phyloP scores from a whole-genome alignment of 2,888 invertebrate species.

The Metopia argyrocephala region DNA sequence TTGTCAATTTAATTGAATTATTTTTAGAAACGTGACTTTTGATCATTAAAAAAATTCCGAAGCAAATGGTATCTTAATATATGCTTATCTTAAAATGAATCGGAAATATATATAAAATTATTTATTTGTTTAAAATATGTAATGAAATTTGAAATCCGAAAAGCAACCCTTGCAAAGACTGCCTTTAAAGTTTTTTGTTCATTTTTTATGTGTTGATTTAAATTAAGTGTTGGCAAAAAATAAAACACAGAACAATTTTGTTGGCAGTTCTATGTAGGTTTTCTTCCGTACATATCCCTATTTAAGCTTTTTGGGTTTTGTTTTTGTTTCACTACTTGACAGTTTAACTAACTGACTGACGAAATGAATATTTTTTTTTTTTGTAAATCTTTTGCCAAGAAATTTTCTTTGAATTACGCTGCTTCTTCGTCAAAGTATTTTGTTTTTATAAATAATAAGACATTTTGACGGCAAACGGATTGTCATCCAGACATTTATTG shows the following conservation, averaged over 20 bases:
- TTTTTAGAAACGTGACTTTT: too few relatives aligned
- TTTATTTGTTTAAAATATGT: too few relatives aligned
- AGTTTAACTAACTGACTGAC: constrained; percentile 46
- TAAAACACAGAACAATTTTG: neutral
- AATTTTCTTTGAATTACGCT: constrained; percentile 18
- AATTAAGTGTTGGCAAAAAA: constrained; percentile 47
- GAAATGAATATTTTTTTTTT: neutral
- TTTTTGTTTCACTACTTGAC: neutral
- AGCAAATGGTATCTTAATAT: too few relatives aligned
- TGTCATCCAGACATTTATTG: constrained; percentile 40
- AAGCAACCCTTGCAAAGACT: too few relatives aligned
- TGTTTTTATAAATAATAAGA: constrained; percentile 60
- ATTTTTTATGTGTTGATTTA: neutral
- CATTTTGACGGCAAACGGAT: constrained; percentile 60
- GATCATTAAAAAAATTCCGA: too few relatives aligned
- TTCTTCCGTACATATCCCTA: neutral
- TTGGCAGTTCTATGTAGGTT: constrained; percentile 15
- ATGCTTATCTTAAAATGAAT: too few relatives aligned
- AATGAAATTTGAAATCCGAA: too few relatives aligned
- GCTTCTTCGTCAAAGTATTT: constrained; percentile 42
- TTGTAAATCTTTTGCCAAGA: constrained; percentile 52
- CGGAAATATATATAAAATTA: too few relatives aligned
- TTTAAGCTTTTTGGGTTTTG: neutral
- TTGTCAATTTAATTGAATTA: too few relatives aligned
- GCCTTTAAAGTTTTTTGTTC: neutral